Conservation (phyloP, 2,888 invertebrate species). For the Chesias legatella region DNA sequence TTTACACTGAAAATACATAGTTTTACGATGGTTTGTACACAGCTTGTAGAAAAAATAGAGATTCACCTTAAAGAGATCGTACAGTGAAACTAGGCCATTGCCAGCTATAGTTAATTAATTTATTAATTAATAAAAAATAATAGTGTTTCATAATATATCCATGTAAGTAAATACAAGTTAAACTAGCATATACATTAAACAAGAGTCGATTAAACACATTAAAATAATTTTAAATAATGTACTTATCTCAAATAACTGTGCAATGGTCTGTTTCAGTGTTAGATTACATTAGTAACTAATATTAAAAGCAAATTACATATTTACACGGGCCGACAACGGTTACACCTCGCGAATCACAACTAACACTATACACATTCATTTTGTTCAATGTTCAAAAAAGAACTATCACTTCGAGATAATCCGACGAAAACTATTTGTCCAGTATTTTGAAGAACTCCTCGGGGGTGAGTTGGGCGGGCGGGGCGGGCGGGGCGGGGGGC, state of each 20-base stretch:
- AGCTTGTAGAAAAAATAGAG: slow-evolving; percentile 80
- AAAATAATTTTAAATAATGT: slow-evolving; percentile 15
- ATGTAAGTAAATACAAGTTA: background rate
- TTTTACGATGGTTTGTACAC: slow-evolving; percentile 75
- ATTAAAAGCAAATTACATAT: slow-evolving; percentile 77
- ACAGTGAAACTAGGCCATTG: slow-evolving; percentile 77
- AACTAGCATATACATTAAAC: slow-evolving; percentile 4
- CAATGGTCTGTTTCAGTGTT: slow-evolving; percentile 78
- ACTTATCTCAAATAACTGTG: slow-evolving; percentile 44
- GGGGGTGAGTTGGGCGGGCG: slow-evolving; percentile 53
- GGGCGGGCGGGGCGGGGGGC: slow-evolving; percentile 42
- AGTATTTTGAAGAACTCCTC: slow-evolving; percentile 68
- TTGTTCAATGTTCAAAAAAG: slow-evolving; percentile 46
- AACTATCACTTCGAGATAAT: slow-evolving; percentile 35
- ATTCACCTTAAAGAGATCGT: slow-evolving; percentile 75
- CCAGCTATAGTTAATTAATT: slow-evolving; percentile 33
- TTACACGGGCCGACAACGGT: slow-evolving; percentile 64
- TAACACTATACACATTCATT: slow-evolving; percentile 58
- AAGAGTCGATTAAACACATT: slow-evolving; percentile 18
- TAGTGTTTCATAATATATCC: background rate
- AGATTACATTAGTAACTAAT: slow-evolving; percentile 62
- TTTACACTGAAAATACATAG: slow-evolving; percentile 60
- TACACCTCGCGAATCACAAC: slow-evolving; percentile 47
- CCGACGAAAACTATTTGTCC: slow-evolving; percentile 53
- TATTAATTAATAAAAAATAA: background rate